Evolutionary conservation across 2,113 vertebrate genomes (phyloP).

Genomic region (Thymallus thymallus): DNA sequence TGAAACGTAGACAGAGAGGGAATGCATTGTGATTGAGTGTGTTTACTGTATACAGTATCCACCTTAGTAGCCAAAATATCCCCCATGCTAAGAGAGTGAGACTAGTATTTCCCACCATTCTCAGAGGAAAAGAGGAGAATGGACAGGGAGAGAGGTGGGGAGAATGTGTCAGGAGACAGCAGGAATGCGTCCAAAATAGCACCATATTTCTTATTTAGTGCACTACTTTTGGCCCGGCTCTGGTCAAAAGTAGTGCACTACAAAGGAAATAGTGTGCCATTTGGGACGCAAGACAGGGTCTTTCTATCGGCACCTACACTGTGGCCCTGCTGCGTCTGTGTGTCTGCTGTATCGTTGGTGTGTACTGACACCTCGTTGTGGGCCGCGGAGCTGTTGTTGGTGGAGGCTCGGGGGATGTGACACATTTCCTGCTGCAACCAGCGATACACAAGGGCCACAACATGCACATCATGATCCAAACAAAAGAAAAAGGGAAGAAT

Average conservation of each 20-base stretch:
- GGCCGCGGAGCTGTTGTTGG: slow-evolving; percentile 58
- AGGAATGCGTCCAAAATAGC: no score
- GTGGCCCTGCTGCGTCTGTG: slow-evolving; percentile 50
- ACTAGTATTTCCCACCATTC: no score
- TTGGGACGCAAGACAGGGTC: no score
- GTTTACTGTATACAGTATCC: neutral
- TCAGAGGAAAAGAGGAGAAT: neutral
- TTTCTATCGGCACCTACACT: slow-evolving; percentile 50
- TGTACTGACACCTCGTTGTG: slow-evolving; percentile 73
- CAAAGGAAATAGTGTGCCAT: no score
- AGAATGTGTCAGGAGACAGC: no score
- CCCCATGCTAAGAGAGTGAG: no score
- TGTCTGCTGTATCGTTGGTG: slow-evolving; percentile 59
- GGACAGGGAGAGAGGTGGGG: neutral
- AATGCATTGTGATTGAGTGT: neutral
- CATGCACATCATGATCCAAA: slow-evolving; percentile 3
- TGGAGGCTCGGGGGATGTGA: slow-evolving; percentile 83
- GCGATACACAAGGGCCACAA: slow-evolving; percentile 6
- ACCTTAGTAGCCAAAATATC: no score
- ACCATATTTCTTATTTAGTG: neutral
- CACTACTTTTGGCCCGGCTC: no score
- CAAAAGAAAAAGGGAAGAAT: neutral
- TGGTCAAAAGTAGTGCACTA: no score
- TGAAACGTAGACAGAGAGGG: neutral
- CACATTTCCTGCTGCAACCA: slow-evolving; percentile 63